Percentiles rank a stretch among this genome's conserved stretches.
These are phyloP conservation scores for Falco naumanni DNA, from an alignment of 2,797 vertebrate species.

Conservation along the genomic window DNA sequence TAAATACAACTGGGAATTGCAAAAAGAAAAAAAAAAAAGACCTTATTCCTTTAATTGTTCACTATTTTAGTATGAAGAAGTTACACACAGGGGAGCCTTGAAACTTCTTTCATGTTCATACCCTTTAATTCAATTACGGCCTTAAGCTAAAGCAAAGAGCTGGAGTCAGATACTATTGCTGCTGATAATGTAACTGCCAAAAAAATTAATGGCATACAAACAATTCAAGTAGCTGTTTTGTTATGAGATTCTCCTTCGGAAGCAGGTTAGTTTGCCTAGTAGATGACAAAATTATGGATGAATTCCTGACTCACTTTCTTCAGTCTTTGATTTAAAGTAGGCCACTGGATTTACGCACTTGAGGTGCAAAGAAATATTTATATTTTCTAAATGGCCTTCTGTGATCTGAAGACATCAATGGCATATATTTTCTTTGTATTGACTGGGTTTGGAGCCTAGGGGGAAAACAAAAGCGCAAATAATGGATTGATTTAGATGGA, in stretches of 20 bases:
- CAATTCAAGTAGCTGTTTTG: slow-evolving; percentile 4
- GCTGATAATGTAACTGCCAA: slow-evolving; percentile 45
- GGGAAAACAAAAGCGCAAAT: slow-evolving; percentile 23
- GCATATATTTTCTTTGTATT: slow-evolving; percentile 5
- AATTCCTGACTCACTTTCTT: background rate
- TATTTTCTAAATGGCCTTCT: slow-evolving; percentile 44
- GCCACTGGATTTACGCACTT: background rate
- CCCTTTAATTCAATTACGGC: slow-evolving; percentile 62
- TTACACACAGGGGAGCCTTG: slow-evolving; percentile 46
- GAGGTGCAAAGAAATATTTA: background rate
- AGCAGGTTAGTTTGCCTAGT: background rate
- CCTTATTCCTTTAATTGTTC: slow-evolving; percentile 40
- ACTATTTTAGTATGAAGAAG: background rate
- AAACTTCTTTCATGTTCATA: slow-evolving; percentile 52
- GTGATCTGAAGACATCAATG: slow-evolving; percentile 27
- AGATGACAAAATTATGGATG: background rate
- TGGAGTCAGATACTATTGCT: slow-evolving; percentile 44
- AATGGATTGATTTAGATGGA: slow-evolving; percentile 33
- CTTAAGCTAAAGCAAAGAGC: slow-evolving; percentile 51
- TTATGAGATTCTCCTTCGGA: background rate
- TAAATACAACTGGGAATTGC: background rate
- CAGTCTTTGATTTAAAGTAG: slow-evolving; percentile 7
- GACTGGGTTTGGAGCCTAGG: background rate
- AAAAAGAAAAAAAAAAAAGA: background rate
- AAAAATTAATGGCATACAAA: slow-evolving; percentile 43